phyloP scores from a whole-genome alignment of 2,888 invertebrate genomes.

The Caenorhabditis sulstoni region DNA sequence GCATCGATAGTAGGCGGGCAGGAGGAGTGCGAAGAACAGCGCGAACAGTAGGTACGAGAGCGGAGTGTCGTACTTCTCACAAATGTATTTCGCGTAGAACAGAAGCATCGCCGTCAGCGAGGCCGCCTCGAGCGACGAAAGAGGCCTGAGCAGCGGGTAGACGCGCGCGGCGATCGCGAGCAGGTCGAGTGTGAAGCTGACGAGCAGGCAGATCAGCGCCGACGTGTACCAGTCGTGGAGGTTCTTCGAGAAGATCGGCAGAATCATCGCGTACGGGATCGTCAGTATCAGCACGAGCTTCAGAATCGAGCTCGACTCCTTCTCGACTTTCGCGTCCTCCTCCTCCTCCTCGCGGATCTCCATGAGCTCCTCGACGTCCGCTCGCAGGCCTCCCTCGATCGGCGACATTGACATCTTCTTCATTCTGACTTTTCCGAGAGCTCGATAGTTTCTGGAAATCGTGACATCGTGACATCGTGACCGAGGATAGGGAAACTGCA shows the following conservation, averaged over 20 bases:
- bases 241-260: slow-evolving; percentile 30
- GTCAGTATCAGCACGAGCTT: slow-evolving; percentile 33
- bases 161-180: slow-evolving; percentile 30
- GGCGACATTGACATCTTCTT: slow-evolving; percentile 48
- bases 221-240: slow-evolving; percentile 51
- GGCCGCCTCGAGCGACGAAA: slow-evolving; percentile 34
- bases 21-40: slow-evolving; percentile 18
- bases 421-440: slow-evolving; percentile 1
- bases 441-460: too few relatives aligned
- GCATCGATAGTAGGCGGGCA: slow-evolving; percentile 44
- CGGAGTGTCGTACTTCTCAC: slow-evolving; percentile 25
- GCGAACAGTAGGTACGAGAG: slow-evolving; percentile 9
- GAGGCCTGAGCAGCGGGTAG: slow-evolving; percentile 24
- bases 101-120: slow-evolving; percentile 36
- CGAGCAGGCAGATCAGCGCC: slow-evolving; percentile 29
- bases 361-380: slow-evolving; percentile 31
- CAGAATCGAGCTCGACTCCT: slow-evolving; percentile 20
- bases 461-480: too few relatives aligned
- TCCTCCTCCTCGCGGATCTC: slow-evolving; percentile 41
- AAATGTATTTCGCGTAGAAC: slow-evolving; percentile 38
- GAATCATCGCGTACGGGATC: slow-evolving; percentile 34
- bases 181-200: slow-evolving; percentile 38
- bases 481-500: too few relatives aligned
- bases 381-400: slow-evolving; percentile 10
- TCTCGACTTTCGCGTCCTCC: slow-evolving; percentile 24